A percentile compares a stretch with the other conserved stretches of the same genome.
phyloP scores from a whole-genome alignment of 2,113 vertebrate species.

The Ellobius talpinus region DNA sequence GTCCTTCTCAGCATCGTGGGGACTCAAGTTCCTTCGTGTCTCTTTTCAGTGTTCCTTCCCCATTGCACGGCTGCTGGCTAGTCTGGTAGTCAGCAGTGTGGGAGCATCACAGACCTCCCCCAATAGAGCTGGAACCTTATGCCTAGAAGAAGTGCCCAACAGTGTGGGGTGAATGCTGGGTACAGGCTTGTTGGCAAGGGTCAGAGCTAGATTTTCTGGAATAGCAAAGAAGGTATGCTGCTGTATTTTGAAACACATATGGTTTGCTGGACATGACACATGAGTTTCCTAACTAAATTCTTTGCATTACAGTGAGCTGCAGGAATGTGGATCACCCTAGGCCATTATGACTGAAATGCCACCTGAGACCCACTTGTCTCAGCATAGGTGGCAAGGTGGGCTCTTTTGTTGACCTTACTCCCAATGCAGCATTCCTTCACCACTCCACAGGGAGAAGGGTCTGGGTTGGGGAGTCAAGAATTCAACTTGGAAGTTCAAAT shows the following conservation, averaged over 20 bases:
- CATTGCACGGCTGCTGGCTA: neutral
- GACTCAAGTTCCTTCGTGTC: constrained; percentile 71
- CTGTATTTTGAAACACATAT: neutral
- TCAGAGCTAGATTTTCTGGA: neutral
- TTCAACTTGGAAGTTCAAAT: neutral
- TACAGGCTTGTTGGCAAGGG: neutral
- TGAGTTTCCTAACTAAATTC: neutral
- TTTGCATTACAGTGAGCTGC: neutral
- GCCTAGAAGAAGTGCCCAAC: neutral
- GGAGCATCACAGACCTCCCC: neutral
- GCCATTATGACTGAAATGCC: neutral
- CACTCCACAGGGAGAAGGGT: neutral
- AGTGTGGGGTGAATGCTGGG: neutral
- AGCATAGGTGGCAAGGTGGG: neutral
- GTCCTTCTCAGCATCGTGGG: constrained; percentile 70
- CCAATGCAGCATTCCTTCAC: neutral
- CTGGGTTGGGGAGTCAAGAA: constrained; percentile 1
- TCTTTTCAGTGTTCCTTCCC: constrained; percentile 62
- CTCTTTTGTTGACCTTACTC: neutral
- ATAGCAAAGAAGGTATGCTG: neutral
- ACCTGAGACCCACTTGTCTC: neutral
- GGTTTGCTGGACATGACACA: constrained; percentile 2
- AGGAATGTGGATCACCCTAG: neutral
- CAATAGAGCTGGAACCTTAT: constrained; percentile 12
- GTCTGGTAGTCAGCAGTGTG: neutral